A percentile compares a stretch with the other conserved stretches of the same genome.
Evolutionary conservation across 2,797 vertebrate species (phyloP).

Genomic region (Danionella dracula): DNA sequence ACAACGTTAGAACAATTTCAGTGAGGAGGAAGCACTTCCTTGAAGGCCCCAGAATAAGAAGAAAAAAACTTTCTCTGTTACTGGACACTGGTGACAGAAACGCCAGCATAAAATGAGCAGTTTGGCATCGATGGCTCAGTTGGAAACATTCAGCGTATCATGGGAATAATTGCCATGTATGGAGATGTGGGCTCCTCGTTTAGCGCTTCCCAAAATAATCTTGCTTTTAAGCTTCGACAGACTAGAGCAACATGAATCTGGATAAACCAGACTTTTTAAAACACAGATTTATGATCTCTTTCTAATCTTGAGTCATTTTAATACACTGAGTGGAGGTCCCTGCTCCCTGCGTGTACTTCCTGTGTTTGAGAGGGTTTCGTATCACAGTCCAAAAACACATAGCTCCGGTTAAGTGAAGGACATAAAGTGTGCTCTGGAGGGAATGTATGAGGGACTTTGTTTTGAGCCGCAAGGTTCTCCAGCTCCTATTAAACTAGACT

Average conservation of each 20-base stretch:
- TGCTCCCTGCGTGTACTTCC: too few relatives aligned
- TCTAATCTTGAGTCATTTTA: too few relatives aligned
- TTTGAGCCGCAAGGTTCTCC: too few relatives aligned
- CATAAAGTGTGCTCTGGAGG: too few relatives aligned
- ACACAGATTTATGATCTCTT: too few relatives aligned
- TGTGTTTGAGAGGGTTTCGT: too few relatives aligned
- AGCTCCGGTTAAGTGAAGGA: too few relatives aligned
- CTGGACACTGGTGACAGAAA: neutral
- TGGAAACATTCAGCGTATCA: neutral
- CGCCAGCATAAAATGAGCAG: neutral
- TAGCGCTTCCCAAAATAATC: neutral
- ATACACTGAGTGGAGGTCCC: too few relatives aligned
- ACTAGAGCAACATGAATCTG: neutral
- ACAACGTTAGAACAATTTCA: neutral
- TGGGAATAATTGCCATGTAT: neutral
- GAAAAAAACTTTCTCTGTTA: constrained; percentile 3
- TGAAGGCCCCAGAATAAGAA: constrained; percentile 2
- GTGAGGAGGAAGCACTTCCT: constrained; percentile 18
- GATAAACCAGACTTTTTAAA: too few relatives aligned
- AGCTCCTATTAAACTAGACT: too few relatives aligned
- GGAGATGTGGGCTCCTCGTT: neutral
- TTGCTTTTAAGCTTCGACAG: neutral
- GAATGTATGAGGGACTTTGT: too few relatives aligned
- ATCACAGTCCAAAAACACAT: too few relatives aligned
- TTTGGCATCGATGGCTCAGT: constrained; percentile 1